Evolutionary conservation across 1,140 invertebrate species (phyloP), one percentile per base, ranked within the genome.

Genomic region (Campoletis sonorensis): DNA sequence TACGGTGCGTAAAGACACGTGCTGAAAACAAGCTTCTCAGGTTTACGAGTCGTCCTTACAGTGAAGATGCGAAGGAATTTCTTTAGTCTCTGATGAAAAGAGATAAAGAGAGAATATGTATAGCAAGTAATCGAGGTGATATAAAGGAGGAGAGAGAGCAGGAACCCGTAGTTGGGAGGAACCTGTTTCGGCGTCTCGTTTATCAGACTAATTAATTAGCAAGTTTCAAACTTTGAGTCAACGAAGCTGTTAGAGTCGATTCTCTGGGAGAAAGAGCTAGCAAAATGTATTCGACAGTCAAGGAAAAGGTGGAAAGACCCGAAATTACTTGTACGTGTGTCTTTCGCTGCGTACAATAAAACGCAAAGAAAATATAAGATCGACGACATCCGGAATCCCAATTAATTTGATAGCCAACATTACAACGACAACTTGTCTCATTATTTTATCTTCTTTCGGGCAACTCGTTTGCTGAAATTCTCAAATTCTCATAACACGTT

Each of bases 131-230:
- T 70, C 67, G 61, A 68, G 33, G 40, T 72, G 13, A 23, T 61
- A 58, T 40, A 30, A 26, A 37, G n/a, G 26, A 71, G 15, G 37
- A 70, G 54, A 70, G 54, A 30, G 16, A 26, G 23, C 45, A 75
- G 26, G 30, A 1, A 37, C 58, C 26, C 61, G 77, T 51, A 68
- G 27, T 64, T 54, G 21, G 54, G 64, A 77, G 49, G 49, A 77
- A 71, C 49, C 45, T 61, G 61, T 61, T 78, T 16, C 33, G 26
- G 76, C 76, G 58, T 78, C 76, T 86, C 85, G 84, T 89, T 89
- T 88, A 87, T 89, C 87, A 86, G 85, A 81, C 83, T 88, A 88
- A 89, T 89, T 89, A 89, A 89, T 89, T 89, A 89, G 86, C 84
- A 82, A 81, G 79, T 84, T 85, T 85, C 85, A 87, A 87, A 89